A percentile compares a stretch with the other conserved stretches of the same genome.
These are phyloP conservation scores for Girardia tigrina DNA, from an alignment of 2,888 invertebrate genomes.

Conservation along the genomic window DNA sequence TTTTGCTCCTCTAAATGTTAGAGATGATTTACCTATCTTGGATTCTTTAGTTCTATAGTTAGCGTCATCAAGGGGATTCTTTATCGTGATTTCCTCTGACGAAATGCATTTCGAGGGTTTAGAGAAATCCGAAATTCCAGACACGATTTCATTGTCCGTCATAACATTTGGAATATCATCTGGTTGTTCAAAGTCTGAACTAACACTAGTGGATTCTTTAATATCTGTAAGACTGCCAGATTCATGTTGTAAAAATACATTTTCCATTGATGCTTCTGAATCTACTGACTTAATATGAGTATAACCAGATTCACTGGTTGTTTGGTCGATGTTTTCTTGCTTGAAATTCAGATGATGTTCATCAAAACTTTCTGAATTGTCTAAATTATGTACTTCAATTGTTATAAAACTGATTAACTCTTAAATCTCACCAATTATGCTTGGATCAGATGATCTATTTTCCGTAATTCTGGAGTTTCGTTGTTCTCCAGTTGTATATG, in stretches of 20 bases:
- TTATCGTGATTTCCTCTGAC: too few relatives aligned
- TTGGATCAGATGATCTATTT: background rate
- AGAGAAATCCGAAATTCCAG: background rate
- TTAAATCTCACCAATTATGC: background rate
- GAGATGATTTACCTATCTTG: background rate
- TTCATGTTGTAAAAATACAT: background rate
- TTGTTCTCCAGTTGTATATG: background rate
- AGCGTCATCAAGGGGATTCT: too few relatives aligned
- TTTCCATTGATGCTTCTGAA: constrained; percentile 17
- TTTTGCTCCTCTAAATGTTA: background rate
- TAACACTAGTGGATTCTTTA: background rate
- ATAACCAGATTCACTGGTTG: background rate
- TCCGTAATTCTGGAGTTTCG: background rate
- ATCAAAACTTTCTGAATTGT: background rate
- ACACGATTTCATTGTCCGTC: background rate
- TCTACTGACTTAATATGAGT: background rate
- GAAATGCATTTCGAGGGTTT: background rate
- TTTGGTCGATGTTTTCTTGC: background rate
- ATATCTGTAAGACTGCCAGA: background rate
- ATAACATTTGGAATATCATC: background rate
- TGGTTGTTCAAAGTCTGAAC: background rate
- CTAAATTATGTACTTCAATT: background rate
- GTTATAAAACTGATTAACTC: background rate
- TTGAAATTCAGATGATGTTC: background rate
- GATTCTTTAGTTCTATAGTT: background rate